Base-by-base conservation (phyloP, 2,888 invertebrate species). In the Quadroppia sp. region DNA sequence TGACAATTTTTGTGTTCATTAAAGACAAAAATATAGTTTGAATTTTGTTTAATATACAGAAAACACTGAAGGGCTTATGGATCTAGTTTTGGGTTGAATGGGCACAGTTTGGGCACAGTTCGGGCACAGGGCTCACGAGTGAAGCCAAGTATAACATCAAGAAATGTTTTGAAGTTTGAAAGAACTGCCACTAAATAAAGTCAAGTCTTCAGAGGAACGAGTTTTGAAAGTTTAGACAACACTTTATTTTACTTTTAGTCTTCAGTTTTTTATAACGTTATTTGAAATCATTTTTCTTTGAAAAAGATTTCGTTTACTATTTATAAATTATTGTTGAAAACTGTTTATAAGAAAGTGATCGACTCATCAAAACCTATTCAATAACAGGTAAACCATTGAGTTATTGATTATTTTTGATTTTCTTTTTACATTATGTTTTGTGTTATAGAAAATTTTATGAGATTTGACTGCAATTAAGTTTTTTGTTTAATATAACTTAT, bases 121-220 rank as follows among this genome's bases (percentile, higher is more conserved):
- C n/a, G 32, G 25, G 53, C 25, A 53, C 53, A 53, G 53, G 50
- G 50, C 50, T 50, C 50, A 50, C 59, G 36, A 32, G 61, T 61
- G 32, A 61, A 61, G n/a, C 61, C 30, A 61, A 61, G 17, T 61
- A 61, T 61, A 61, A 61, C 61, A 61, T 36, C 17, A 25, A 50
- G n/a, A 28, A 61, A 61, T 32, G 61, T n/a, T 61, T 59, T 36
- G 36, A 25, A 11, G 32, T 32, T 36, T 53, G 1, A 53, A 53
- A 36, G 36, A 53, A 53, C n/a, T 50, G 20, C 25, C 9, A 53
- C 25, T 32, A 61, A 61, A 61, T 61, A 11, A 20, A 61, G 61
- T 61, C 61, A 61, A 61, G 61, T 13, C 61, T 61, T 61, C 20
- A 7, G 11, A 53, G 25, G 36, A 61, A 61, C 61, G 36, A 17